These are phyloP conservation scores for Diabrotica virgifera DNA, from an alignment of 1,140 invertebrate genomes.

Conservation along the genomic window DNA sequence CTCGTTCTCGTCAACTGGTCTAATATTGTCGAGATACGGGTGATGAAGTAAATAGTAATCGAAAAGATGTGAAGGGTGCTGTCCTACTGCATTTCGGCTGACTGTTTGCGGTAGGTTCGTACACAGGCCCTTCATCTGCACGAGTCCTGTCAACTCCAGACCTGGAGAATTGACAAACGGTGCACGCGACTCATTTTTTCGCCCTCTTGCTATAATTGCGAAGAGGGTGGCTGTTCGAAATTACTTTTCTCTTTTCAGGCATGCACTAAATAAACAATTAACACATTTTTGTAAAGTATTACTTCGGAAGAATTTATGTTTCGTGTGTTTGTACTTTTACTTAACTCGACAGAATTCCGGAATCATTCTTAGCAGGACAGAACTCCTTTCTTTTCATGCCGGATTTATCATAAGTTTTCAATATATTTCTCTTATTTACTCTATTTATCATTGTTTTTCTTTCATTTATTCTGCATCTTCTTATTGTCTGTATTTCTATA, in stretches of 20 bases:
- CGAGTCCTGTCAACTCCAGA: constrained; percentile 1
- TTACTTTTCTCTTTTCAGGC: neutral
- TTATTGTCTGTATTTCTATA: no score
- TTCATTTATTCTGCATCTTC: no score
- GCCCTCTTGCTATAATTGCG: neutral
- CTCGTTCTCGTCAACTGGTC: neutral
- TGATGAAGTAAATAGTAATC: neutral
- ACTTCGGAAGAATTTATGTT: no score
- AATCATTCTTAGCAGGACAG: no score
- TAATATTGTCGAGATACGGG: neutral
- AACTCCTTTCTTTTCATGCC: no score
- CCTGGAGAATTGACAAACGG: neutral
- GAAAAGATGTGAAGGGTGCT: neutral
- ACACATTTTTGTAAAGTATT: neutral
- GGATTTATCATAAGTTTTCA: no score
- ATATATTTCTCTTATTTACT: no score
- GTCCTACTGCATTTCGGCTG: neutral
- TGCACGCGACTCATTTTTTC: constrained; percentile 1
- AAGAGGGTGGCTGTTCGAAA: neutral
- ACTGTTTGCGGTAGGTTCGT: neutral
- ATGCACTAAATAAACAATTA: constrained; percentile 3
- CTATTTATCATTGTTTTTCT: no score
- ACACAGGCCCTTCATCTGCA: neutral
- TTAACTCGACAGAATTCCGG: no score
- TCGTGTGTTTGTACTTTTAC: no score